Evolutionary conservation across 2,113 vertebrate genomes (phyloP), one percentile per base, ranked within the genome.

Genomic region (Neoarius graeffei): DNA sequence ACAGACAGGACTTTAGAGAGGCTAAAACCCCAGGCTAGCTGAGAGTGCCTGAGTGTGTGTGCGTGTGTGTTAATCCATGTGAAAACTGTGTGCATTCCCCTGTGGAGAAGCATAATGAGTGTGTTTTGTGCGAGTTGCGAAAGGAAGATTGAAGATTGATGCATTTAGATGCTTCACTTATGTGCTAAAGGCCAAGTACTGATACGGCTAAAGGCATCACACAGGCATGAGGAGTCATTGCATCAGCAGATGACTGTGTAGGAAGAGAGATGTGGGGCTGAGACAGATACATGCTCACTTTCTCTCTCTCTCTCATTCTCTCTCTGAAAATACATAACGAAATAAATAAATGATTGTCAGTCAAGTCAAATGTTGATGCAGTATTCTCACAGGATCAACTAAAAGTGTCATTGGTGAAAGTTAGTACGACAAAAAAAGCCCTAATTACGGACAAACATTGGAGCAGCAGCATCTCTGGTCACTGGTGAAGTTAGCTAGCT

Each of bases 1-100:
- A 93, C 87, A 92, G 92, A 88, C 92, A 91, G 92, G 92, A 91
- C 93, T 94, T 92, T 92, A 88, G 56, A 80, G 88, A 93, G 87
- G 80, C 92, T 93, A 93, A 92, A 89, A 93, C 93, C 87, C 83
- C 3, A 23, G 89, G 90, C 89, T 88, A 90, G 91, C 87, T 87
- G 88, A 76, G 86, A 91, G 76, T 87, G 86, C 88, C 87, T 91
- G 54, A 2, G 60, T 64, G 48, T 67, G 82, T 10, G 66, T 77
- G 60, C 7, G 25, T 23, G 80, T 54, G 5, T 86, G n/a, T 69
- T 30, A 60, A 73, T 90, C 54, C 85, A 83, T 86, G 83, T 60
- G 62, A 85, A 83, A 84, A 69, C 87, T 83, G 6, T 88, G 86
- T 83, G 27, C 71, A n/a, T 84, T 52, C 14, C 62, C 82, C 82